Percentiles rank a stretch among this genome's conserved stretches.
These are phyloP conservation scores for Alligator sinensis DNA, from an alignment of 2,113 vertebrate genomes.

Conservation along the genomic window DNA sequence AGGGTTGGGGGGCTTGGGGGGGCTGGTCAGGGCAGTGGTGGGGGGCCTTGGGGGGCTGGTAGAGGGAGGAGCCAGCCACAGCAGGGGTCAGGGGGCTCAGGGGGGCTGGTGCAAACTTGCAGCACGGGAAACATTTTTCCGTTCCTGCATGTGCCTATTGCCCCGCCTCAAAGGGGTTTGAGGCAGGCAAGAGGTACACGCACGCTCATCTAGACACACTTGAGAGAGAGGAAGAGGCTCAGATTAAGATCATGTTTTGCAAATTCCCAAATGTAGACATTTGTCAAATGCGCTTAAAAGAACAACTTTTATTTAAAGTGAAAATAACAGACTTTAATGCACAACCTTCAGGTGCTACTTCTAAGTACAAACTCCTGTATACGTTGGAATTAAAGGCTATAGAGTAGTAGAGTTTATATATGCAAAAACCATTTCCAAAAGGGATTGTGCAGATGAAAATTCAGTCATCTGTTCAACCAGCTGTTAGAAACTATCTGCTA, in stretches of 20 bases:
- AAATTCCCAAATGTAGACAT: not conserved
- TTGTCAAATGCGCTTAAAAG: not conserved
- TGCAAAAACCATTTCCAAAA: not conserved
- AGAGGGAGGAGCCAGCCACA: too few relatives aligned
- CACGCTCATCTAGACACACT: not conserved
- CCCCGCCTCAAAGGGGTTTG: not conserved
- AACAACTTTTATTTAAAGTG: not conserved
- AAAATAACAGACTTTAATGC: not conserved
- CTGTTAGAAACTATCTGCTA: constrained; percentile 63
- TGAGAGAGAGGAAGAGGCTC: not conserved
- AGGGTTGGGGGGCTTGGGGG: too few relatives aligned
- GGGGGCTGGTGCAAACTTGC: too few relatives aligned
- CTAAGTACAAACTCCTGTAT: not conserved
- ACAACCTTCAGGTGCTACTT: not conserved
- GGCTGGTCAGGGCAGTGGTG: too few relatives aligned
- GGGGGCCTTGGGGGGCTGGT: too few relatives aligned
- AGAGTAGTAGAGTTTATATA: not conserved
- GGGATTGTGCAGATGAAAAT: constrained; percentile 41
- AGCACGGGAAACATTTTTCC: too few relatives aligned
- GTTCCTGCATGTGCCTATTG: too few relatives aligned
- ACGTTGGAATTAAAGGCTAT: not conserved
- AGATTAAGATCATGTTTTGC: not conserved
- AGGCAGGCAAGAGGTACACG: not conserved
- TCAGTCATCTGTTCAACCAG: constrained; percentile 55
- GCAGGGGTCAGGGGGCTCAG: too few relatives aligned